Conservation (phyloP, 2,797 vertebrate species). For the Coregonus suidteri region DNA sequence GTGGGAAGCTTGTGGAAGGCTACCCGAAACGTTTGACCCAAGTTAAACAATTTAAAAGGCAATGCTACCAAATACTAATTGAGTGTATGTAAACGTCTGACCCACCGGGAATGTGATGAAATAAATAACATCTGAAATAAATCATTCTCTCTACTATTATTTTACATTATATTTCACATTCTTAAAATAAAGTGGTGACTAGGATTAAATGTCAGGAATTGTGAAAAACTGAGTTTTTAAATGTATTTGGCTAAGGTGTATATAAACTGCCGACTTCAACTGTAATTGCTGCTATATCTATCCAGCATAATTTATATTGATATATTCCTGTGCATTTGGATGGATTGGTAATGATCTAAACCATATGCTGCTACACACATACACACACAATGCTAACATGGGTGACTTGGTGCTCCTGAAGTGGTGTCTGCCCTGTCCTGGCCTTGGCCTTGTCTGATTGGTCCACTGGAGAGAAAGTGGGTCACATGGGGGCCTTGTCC, state of each 20-base stretch:
- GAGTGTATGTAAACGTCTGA: no score
- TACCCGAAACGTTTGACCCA: no score
- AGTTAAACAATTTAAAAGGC: no score
- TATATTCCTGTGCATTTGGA: conserved; percentile 38
- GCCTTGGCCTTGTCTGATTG: conserved; percentile 36
- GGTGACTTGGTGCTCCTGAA: conserved; percentile 33
- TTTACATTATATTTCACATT: no score
- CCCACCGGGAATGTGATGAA: not conserved
- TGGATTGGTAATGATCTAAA: conserved; percentile 45
- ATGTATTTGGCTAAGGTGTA: no score
- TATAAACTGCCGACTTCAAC: no score
- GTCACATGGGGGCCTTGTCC: conserved; percentile 55
- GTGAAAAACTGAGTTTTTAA: no score
- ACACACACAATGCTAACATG: conserved; percentile 3
- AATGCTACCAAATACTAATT: no score
- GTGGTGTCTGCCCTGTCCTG: conserved; percentile 18
- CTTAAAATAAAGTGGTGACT: no score
- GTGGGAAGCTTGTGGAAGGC: no score
- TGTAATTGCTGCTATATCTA: conserved; percentile 14
- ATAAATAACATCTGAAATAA: not conserved
- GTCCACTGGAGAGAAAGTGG: conserved; percentile 55
- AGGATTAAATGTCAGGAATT: no score
- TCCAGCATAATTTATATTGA: conserved; percentile 4
- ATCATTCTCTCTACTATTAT: not conserved
- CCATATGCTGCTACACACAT: conserved; percentile 43